These are phyloP conservation scores for Ophion obscuratus DNA, from an alignment of 2,888 invertebrate genomes.

Conservation along the genomic window DNA sequence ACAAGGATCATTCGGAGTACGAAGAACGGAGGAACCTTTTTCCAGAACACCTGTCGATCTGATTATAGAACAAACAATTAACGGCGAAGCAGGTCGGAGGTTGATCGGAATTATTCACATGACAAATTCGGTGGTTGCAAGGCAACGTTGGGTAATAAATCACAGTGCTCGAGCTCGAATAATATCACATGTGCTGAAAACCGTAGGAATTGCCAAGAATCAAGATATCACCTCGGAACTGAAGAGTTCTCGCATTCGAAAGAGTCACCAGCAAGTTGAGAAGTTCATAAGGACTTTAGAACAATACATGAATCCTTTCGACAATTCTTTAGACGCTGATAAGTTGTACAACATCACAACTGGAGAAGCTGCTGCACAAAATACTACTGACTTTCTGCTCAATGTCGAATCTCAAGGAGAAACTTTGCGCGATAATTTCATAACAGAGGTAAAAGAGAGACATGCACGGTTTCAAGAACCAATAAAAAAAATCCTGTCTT, in stretches of 20 bases:
- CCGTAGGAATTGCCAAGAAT: constrained; percentile 47
- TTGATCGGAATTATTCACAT: constrained; percentile 68
- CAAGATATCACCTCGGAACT: constrained; percentile 55
- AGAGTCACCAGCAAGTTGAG: constrained; percentile 11
- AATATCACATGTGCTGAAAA: constrained; percentile 60
- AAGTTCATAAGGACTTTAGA: constrained; percentile 45
- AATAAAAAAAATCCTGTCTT: constrained; percentile 42
- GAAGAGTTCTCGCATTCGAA: constrained; percentile 41
- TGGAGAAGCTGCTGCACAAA: constrained; percentile 39
- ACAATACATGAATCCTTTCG: constrained; percentile 70
- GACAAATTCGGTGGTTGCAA: constrained; percentile 55
- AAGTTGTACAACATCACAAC: constrained; percentile 34
- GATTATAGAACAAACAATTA: constrained; percentile 72
- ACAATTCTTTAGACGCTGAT: constrained; percentile 23
- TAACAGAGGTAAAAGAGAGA: constrained; percentile 7
- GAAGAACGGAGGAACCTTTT: constrained; percentile 62
- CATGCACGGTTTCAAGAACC: constrained; percentile 36
- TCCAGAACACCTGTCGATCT: constrained; percentile 71
- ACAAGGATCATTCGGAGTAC: constrained; percentile 36
- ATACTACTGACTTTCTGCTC: constrained; percentile 26
- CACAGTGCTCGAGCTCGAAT: constrained; percentile 64
- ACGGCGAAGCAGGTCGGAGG: constrained; percentile 71
- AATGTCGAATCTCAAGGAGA: constrained; percentile 33
- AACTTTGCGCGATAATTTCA: constrained; percentile 37
- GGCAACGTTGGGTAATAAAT: constrained; percentile 69